phyloP scores from a whole-genome alignment of 2,797 vertebrate genomes.

The Hafferia zeledoni region DNA sequence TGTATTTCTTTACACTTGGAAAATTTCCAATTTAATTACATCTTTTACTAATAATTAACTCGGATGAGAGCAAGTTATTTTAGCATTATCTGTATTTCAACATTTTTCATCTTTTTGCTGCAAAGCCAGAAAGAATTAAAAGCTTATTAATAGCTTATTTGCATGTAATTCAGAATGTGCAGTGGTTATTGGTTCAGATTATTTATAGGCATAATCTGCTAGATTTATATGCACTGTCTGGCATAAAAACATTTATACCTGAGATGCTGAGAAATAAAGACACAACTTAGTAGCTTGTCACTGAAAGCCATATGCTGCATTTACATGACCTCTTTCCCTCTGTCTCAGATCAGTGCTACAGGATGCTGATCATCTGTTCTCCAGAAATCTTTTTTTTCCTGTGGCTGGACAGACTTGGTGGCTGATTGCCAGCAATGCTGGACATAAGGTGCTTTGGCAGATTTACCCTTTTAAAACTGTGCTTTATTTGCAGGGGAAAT shows the following conservation, averaged over 20 bases:
- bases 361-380: constrained; percentile 23
- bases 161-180: neutral
- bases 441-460: constrained; percentile 44
- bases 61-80: neutral
- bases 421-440: constrained; percentile 8
- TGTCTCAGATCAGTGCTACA: neutral
- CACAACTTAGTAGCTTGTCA: neutral
- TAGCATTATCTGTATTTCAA: neutral
- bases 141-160: neutral
- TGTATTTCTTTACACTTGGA: neutral
- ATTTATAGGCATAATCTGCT: neutral
- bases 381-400: neutral
- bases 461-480: constrained; percentile 24
- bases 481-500: constrained; percentile 5
- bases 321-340: constrained; percentile 11
- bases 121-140: neutral
- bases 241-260: neutral
- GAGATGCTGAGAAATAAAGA: neutral
- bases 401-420: constrained; percentile 32
- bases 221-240: neutral
- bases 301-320: constrained; percentile 1
- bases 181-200: neutral
- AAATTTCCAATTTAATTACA: neutral
- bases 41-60: neutral
- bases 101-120: neutral